Percentiles rank a stretch among this genome's conserved stretches.
Conservation (phyloP, 2,888 invertebrate genomes). For the Elmis aenea region DNA sequence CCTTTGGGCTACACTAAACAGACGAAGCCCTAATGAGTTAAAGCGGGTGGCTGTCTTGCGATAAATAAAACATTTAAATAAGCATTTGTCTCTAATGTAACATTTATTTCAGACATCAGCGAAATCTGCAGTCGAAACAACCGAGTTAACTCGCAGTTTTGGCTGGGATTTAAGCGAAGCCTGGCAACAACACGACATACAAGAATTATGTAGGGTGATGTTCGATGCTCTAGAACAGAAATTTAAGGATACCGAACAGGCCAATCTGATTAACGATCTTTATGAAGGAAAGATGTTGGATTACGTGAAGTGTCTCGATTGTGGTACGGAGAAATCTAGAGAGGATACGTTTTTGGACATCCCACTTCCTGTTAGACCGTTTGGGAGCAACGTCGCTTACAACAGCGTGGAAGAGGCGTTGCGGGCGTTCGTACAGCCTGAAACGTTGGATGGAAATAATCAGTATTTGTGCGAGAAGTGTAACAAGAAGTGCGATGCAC, state of each 20-base stretch:
- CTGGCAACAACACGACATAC: conserved; percentile 91
- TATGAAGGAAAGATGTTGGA: conserved; percentile 77
- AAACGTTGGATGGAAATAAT: conserved; percentile 76
- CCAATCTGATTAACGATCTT: conserved; percentile 73
- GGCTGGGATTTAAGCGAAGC: conserved; percentile 88
- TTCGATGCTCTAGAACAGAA: conserved; percentile 83
- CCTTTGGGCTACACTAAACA: not conserved
- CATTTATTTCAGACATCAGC: conserved; percentile 69
- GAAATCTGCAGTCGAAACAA: conserved; percentile 77
- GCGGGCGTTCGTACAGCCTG: conserved; percentile 77
- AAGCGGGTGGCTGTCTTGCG: too few relatives aligned
- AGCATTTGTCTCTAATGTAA: too few relatives aligned
- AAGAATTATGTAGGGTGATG: conserved; percentile 85
- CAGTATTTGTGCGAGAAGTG: conserved; percentile 86
- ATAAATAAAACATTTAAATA: too few relatives aligned
- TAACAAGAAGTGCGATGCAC: conserved; percentile 80
- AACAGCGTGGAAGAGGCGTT: conserved; percentile 78
- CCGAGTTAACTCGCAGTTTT: conserved; percentile 80
- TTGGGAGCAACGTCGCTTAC: conserved; percentile 71
- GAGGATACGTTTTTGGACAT: conserved; percentile 82
- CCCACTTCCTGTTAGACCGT: conserved; percentile 78
- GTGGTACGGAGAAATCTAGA: conserved; percentile 74
- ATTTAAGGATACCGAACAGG: conserved; percentile 76
- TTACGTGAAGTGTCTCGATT: conserved; percentile 84
- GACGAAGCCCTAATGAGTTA: not conserved